Base-by-base conservation (phyloP, 2,113 vertebrate species). In the Centropus bengalensis region DNA sequence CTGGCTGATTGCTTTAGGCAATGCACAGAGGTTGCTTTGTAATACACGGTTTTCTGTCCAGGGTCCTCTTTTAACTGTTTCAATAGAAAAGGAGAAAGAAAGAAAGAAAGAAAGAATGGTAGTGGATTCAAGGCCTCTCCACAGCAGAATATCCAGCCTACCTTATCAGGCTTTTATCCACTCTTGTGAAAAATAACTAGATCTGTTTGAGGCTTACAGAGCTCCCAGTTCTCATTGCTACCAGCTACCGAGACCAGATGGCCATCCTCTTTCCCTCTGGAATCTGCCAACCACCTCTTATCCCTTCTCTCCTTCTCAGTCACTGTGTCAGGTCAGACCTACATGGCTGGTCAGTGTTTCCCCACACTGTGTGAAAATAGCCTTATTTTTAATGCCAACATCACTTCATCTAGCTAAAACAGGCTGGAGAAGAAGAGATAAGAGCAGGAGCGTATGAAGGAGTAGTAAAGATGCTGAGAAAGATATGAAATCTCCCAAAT, bases 1-100 rank as follows among this genome's bases (percentile, higher is more conserved):
- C 85, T 92, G 60, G 44, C 76, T 86, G 90, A 94, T 95, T 93
- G 93, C 81, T 86, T 96, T 96, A 87, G 86, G 94, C 89, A 92
- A 75, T 86, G 70, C 88, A 93, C 7, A 76, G 83, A 89, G 79
- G 86, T 93, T 93, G 88, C 89, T 92, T 92, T 88, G 58, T 82
- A 88, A 95, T 69, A 69, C 22, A 58, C 17, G 30, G 82, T 80
- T 91, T 93, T 91, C 79, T 94, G 59, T 66, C 70, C 81, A 80
- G 81, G 71, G 60, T 83, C 73, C 69, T 79, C 89, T 96, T 97
- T 97, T 75, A 93, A 91, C 66, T 95, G 47, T 82, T 88, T 69
- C 69, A 78, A 88, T 73, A 91, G 74, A 89, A 93, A 49, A 82
- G 42, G 36, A 95, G 64, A 47, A 63, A 93, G 71, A 80, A 90